Base-by-base conservation (phyloP, 2,888 invertebrate genomes). In the Periphyllus acericola region DNA sequence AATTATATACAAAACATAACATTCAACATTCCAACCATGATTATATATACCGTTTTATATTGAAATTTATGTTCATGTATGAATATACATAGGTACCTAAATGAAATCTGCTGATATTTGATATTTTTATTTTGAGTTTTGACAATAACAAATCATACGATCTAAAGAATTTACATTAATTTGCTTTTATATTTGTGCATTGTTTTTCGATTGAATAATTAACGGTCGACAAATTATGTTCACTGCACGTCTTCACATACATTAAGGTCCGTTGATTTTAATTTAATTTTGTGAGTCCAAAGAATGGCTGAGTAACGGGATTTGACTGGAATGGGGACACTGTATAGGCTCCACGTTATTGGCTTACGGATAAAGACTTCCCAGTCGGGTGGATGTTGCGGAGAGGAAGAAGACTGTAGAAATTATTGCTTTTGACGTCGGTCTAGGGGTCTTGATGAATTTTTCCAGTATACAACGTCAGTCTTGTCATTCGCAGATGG, bases 371-470 rank as follows among this genome's bases (percentile, higher is more conserved):
- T 66, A 76, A 76, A 76, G 75, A 84, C 75, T 21, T 75, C 66
- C 25, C 66, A 40, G 6, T 60, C 14, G 60, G 34, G 14, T 46
- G 34, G 17, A 52, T 17, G 60, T 11, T 17, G 75, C 40, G 40
- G 21, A 32, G n/a, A 40, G 40, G 36, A 29, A 75, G 60, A 75
- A 21, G 36, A 46, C 32, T 55, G 32, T 40, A 21, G 84, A 84
- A 76, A 84, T 76, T 46, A 76, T 84, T 84, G 84, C 84, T 66
- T 84, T 84, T 84, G 84, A 84, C 84, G 76, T 84, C 84, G 66
- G 84, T 84, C 76, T 84, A 32, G 52, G 82, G 71, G 21, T 68
- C 72, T 36, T 36, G 66, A 46, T 21, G 84, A 29, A 60, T 83
- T 83, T 83, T 83, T 75, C 83, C 83, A 40, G 72, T 5, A 55